phyloP scores from a whole-genome alignment of 2,888 invertebrate genomes.

The Eurytoma adleriae region DNA sequence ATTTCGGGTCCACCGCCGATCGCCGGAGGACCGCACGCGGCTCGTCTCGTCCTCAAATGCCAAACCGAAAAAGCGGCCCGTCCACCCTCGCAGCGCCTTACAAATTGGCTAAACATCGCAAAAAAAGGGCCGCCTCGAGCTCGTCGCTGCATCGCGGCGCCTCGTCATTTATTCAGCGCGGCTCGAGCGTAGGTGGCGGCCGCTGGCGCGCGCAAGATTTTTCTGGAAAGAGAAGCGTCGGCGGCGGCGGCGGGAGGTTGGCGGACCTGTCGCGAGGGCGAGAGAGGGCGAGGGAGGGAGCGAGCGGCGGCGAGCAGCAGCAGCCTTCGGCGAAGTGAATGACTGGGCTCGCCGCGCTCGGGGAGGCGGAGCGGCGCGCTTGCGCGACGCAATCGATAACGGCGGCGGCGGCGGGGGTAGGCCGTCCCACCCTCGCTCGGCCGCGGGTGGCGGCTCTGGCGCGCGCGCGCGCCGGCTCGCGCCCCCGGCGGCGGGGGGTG shows the following conservation, averaged over 20 bases:
- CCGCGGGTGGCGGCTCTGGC: neutral
- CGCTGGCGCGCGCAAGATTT: slow-evolving; percentile 8
- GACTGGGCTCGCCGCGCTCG: slow-evolving; percentile 60
- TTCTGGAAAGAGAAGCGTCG: slow-evolving; percentile 28
- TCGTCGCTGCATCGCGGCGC: too few relatives aligned
- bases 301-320: neutral
- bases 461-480: slow-evolving; percentile 29
- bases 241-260: slow-evolving; percentile 21
- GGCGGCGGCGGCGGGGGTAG: neutral
- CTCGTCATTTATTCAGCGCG: too few relatives aligned
- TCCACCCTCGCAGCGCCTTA: too few relatives aligned
- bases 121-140: too few relatives aligned
- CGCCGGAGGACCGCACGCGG: too few relatives aligned
- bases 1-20: too few relatives aligned
- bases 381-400: slow-evolving; percentile 3
- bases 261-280: slow-evolving; percentile 16
- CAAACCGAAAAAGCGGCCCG: too few relatives aligned
- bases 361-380: slow-evolving; percentile 40
- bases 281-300: neutral
- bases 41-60: too few relatives aligned
- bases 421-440: neutral
- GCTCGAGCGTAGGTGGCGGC: neutral
- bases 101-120: too few relatives aligned
- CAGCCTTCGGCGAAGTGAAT: slow-evolving; percentile 63
- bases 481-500: slow-evolving; percentile 14